phyloP scores from a whole-genome alignment of 2,797 vertebrate genomes.

The Gambusia yucatana region DNA sequence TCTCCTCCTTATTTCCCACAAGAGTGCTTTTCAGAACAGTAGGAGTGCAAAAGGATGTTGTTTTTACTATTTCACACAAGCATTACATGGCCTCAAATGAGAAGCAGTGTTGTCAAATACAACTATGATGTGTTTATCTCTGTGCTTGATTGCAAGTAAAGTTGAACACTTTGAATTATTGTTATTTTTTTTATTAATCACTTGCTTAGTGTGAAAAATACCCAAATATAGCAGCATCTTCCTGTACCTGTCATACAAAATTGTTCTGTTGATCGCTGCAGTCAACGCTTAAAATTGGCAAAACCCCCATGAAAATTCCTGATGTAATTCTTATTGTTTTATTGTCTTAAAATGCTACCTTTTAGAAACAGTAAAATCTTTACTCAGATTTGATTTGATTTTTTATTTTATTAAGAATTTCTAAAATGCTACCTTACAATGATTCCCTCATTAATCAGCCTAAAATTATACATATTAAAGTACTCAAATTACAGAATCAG shows the following conservation, averaged over 20 bases:
- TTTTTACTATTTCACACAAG: constrained; percentile 70
- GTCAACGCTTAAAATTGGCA: neutral
- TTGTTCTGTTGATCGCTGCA: neutral
- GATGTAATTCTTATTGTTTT: neutral
- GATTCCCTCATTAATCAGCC: neutral
- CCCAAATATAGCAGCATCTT: constrained; percentile 41
- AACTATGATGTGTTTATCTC: constrained; percentile 17
- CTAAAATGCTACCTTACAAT: neutral
- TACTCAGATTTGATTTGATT: neutral
- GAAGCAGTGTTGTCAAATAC: constrained; percentile 18
- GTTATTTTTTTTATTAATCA: constrained; percentile 7
- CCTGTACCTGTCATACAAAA: neutral
- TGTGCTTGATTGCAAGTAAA: constrained; percentile 13
- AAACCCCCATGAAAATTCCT: neutral
- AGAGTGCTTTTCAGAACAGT: constrained; percentile 28
- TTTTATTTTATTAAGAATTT: neutral
- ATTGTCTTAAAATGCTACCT: neutral
- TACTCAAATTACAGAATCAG: neutral
- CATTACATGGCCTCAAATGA: constrained; percentile 52
- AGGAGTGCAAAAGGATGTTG: constrained; percentile 10
- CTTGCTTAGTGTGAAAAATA: constrained; percentile 37
- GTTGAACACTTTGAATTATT: constrained; percentile 26
- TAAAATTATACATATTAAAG: neutral
- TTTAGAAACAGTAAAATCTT: neutral
- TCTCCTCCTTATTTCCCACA: constrained; percentile 41